Conservation (phyloP, 2,797 vertebrate species). For the Todus mexicanus region DNA sequence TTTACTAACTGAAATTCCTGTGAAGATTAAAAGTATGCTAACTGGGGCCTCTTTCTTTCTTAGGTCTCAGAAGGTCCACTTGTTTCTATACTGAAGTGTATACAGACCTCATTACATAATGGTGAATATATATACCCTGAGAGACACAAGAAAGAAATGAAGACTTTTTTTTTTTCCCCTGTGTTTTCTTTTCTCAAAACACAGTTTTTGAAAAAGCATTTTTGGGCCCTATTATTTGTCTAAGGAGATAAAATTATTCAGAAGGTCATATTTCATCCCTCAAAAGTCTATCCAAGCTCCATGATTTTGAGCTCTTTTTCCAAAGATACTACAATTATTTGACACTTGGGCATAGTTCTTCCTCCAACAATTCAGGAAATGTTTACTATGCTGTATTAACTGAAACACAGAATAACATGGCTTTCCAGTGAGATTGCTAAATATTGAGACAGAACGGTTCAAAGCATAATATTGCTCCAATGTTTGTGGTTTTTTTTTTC, state of each 20-base stretch:
- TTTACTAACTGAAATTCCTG: neutral
- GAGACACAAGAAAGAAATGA: neutral
- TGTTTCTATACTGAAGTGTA: neutral
- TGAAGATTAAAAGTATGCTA: neutral
- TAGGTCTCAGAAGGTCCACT: neutral
- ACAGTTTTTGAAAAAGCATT: neutral
- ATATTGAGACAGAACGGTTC: neutral
- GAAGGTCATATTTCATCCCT: neutral
- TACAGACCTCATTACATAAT: neutral
- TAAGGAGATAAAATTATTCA: neutral
- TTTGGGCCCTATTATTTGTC: neutral
- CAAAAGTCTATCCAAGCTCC: neutral
- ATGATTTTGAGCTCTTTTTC: neutral
- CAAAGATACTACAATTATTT: neutral
- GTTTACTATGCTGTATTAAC: neutral
- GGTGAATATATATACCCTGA: neutral
- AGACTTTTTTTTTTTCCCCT: neutral
- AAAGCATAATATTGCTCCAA: neutral
- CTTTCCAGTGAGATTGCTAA: neutral
- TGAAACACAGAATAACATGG: neutral
- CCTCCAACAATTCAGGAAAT: neutral
- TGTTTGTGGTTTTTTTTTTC: neutral
- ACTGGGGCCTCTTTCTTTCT: neutral
- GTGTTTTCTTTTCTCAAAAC: neutral
- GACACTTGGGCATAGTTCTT: neutral